Evolutionary conservation across 2,888 invertebrate species (phyloP), one percentile per base, ranked within the genome.

Genomic region (Catocala nupta): DNA sequence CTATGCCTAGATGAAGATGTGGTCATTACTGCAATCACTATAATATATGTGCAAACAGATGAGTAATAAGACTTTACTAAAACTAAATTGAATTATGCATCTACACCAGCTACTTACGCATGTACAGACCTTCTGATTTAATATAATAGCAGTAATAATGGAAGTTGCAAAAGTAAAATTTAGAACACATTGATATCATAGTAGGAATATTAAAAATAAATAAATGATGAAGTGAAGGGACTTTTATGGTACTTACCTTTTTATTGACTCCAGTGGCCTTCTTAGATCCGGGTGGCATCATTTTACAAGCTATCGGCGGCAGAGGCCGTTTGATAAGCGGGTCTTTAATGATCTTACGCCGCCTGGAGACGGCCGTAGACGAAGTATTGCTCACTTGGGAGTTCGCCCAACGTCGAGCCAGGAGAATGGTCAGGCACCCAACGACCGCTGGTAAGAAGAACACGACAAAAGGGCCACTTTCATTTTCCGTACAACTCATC

Each of bases 401-500:
- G 77, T 88, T 86, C 65, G 92, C 93, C 94, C 94, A 94, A 72
- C 94, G 94, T 77, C 94, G 88, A 61, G 93, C 94, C 77, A 94
- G 83, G 71, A 94, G 89, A 81, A 94, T 91, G 75, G 93, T 94
- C 90, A 94, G 83, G 85, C 94, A 93, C 86, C 94, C 94, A 81
- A 94, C 90, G 79, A 93, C 88, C 77, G 94, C 93, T 81, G 94
- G 94, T 86, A 94, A 83, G 89, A 94, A 92, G 91, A 94, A 93
- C 87, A 94, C 93, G 90, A 94, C 93, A 92, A 93, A 93, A 89
- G 94, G 92, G 81, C 89, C 95, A 94, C 86, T 94, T 88, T 90
- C 95, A 95, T 90, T 92, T 91, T 93, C 92, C 90, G 93, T 94
- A 94, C 93, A 93, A 94, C 92, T 94, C 94, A 94, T 93, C 91